A percentile compares a stretch with the other conserved stretches of the same genome.
Conservation (phyloP, 2,113 vertebrate species). For the Dryoscopus gambensis region DNA sequence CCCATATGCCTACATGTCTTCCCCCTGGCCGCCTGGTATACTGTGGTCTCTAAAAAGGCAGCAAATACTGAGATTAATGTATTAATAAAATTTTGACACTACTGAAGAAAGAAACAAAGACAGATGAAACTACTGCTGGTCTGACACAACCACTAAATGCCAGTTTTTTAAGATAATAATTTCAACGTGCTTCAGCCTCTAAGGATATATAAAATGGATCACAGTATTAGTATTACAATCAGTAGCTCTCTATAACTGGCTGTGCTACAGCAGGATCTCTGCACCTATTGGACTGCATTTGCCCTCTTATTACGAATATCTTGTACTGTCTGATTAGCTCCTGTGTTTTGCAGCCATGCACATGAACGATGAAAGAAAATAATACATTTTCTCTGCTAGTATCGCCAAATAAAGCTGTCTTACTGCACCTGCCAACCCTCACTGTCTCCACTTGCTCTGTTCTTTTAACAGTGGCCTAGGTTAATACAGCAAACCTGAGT, state of each 20-base stretch:
- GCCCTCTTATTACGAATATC: constrained; percentile 13
- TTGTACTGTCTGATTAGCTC: constrained; percentile 23
- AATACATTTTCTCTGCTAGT: not conserved
- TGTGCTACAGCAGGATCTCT: constrained; percentile 29
- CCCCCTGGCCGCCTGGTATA: not conserved
- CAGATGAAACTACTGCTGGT: not conserved
- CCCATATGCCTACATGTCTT: constrained; percentile 30
- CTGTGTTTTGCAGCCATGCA: constrained; percentile 34
- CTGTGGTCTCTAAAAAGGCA: constrained; percentile 6
- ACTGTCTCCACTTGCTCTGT: not conserved
- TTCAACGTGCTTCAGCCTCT: constrained; percentile 53
- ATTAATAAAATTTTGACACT: not conserved
- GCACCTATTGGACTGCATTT: constrained; percentile 25
- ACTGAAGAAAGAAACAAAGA: not conserved
- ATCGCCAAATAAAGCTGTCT: constrained; percentile 26
- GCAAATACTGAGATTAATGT: not conserved
- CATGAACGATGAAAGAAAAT: constrained; percentile 2
- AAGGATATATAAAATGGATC: constrained; percentile 56
- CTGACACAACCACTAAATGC: not conserved
- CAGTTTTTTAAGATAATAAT: constrained; percentile 20
- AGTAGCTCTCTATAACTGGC: constrained; percentile 7
- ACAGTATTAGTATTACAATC: constrained; percentile 46
- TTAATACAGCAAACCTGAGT: constrained; percentile 26
- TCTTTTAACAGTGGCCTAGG: constrained; percentile 1
- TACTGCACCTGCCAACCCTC: not conserved